Base-by-base conservation (phyloP, 2,113 vertebrate genomes). In the Sialia sialis region DNA sequence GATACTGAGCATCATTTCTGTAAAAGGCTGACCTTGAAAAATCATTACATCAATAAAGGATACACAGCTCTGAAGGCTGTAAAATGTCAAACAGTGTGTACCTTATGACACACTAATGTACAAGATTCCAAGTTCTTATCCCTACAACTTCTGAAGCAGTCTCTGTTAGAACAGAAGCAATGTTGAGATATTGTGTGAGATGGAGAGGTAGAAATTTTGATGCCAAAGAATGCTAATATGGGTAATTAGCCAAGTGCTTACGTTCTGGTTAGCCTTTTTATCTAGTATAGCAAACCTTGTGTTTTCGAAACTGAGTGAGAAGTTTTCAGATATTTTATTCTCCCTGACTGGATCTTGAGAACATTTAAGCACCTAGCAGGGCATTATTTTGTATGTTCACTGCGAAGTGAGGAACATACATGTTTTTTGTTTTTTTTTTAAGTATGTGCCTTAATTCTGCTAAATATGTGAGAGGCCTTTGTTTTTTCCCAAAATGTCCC, bases 1-100 rank as follows among this genome's bases (percentile, higher is more conserved):
- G 44, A n/a, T 80, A 23, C 21, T 3, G 5, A 78, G 58, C 36
- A 46, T 73, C 6, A n/a, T 91, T 92, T 89, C 75, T 91, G 41
- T 88, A 7, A 66, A 91, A 34, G 84, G 17, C 66, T 94, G 81
- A 86, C 80, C 87, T 95, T 91, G 84, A 84, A 88, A 94, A 84
- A 77, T 88, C n/a, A 21, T 29, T 60, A 32, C 56, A 62, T 80
- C 66, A 38, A 16, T 67, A 56, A 89, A 77, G 62, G 59, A 64
- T 48, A 44, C 48, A 9, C 26, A 51, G 38, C 34, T 87, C 52
- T 89, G 75, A 87, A 90, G 83, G 74, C 55, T 84, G 59, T 85
- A 44, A 74, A 87, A 78, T 90, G 72, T 67, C 75, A 68, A 91
- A 54, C 60, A 39, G 3, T 3, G 0, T 29, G 29, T 41, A 30